Conservation (phyloP, 2,888 invertebrate species). For the Dicycla oo region DNA sequence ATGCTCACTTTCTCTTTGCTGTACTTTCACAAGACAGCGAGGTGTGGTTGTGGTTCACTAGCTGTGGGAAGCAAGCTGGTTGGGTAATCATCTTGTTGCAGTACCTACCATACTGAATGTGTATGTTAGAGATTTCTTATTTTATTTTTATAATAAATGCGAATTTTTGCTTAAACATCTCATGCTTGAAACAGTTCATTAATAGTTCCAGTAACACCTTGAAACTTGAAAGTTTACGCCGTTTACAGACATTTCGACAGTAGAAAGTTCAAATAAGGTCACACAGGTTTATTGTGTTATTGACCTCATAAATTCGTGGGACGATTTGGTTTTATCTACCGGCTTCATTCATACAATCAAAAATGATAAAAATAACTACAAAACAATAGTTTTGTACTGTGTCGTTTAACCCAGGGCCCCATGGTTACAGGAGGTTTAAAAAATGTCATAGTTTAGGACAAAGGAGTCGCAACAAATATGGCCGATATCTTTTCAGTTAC, state of each 20-base stretch:
- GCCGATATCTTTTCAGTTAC: slow-evolving; percentile 78
- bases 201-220: slow-evolving; percentile 44
- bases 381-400: neutral
- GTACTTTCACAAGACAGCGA: slow-evolving; percentile 88
- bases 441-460: slow-evolving; percentile 70
- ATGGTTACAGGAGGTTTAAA: slow-evolving; percentile 17
- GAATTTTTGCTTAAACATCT: neutral
- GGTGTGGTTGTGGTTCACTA: slow-evolving; percentile 86
- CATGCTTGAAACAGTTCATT: neutral
- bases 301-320: slow-evolving; percentile 64
- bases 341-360: slow-evolving; percentile 30
- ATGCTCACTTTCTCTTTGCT: slow-evolving; percentile 89
- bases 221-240: slow-evolving; percentile 48
- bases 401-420: neutral
- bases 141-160: slow-evolving; percentile 1
- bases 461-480: slow-evolving; percentile 78
- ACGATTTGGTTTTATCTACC: slow-evolving; percentile 5
- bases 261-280: slow-evolving; percentile 75
- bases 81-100: slow-evolving; percentile 69
- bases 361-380: slow-evolving; percentile 10
- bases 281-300: slow-evolving; percentile 67
- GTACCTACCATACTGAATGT: slow-evolving; percentile 28
- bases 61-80: slow-evolving; percentile 75
- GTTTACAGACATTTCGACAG: slow-evolving; percentile 47
- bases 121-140: neutral